Evolutionary conservation across 1,140 invertebrate species (phyloP).

Genomic region (Atopsyche davidsoni): DNA sequence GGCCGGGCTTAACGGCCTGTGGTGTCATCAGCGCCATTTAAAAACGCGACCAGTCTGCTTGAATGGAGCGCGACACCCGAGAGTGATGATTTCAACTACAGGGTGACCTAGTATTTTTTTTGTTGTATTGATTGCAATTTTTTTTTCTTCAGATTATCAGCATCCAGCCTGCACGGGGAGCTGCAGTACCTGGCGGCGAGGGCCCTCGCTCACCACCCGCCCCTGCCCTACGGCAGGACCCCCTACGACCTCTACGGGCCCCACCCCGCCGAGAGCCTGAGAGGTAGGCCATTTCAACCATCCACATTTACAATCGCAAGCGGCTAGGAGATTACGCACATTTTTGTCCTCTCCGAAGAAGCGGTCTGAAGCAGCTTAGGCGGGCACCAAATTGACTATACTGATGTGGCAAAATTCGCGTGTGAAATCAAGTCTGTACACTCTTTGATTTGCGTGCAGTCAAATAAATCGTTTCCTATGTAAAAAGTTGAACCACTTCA

Average conservation of each 20-base stretch:
- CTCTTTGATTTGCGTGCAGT: too few relatives aligned
- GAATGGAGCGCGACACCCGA: neutral
- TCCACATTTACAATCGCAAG: too few relatives aligned
- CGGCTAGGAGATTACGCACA: too few relatives aligned
- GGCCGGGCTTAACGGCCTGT: too few relatives aligned
- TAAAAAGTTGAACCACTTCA: too few relatives aligned
- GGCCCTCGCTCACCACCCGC: slow-evolving; percentile 30
- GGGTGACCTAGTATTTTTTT: neutral
- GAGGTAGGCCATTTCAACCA: slow-evolving; percentile 27
- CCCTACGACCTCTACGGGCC: slow-evolving; percentile 28
- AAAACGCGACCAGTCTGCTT: neutral
- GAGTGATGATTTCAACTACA: neutral
- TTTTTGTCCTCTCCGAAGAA: too few relatives aligned
- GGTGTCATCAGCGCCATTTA: neutral
- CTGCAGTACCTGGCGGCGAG: slow-evolving; percentile 52
- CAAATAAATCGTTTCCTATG: too few relatives aligned
- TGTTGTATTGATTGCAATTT: too few relatives aligned
- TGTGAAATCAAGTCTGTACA: too few relatives aligned
- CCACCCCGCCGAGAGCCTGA: slow-evolving; percentile 24
- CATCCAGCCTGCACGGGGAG: slow-evolving; percentile 49
- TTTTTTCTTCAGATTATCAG: slow-evolving; percentile 37
- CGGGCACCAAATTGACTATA: too few relatives aligned
- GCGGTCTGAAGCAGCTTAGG: too few relatives aligned
- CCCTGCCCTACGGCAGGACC: slow-evolving; percentile 24
- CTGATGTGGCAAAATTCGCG: too few relatives aligned